Evolutionary conservation across 2,888 invertebrate species (phyloP).

Genomic region (Tromatobia lineatoria): DNA sequence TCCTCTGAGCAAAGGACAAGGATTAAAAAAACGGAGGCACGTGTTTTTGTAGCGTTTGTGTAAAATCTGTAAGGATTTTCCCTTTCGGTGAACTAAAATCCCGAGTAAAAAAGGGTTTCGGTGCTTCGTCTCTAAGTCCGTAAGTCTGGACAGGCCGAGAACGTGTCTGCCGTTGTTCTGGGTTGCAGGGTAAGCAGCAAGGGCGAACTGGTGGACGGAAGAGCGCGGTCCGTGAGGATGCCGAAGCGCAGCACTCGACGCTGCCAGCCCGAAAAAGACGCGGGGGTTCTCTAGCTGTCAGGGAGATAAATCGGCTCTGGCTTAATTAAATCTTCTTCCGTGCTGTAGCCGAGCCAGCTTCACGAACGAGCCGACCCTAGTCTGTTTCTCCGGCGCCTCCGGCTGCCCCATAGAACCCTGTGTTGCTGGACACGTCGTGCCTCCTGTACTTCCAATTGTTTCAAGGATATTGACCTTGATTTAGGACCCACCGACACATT

Average conservation of each 20-base stretch:
- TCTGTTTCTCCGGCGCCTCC: conserved; percentile 61
- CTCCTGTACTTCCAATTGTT: conserved; percentile 79
- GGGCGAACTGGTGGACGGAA: conserved; percentile 49
- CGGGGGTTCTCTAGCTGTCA: conserved; percentile 80
- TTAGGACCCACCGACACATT: conserved; percentile 74
- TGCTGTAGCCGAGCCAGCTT: conserved; percentile 78
- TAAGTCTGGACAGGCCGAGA: conserved; percentile 48
- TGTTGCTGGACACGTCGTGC: conserved; percentile 53
- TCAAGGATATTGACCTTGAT: conserved; percentile 84
- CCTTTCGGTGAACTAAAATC: not conserved
- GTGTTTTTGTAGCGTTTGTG: conserved; percentile 8
- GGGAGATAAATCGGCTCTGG: conserved; percentile 85
- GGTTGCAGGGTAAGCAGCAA: conserved; percentile 26
- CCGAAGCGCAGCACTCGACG: conserved; percentile 59
- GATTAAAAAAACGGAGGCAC: not conserved
- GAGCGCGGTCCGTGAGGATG: conserved; percentile 58
- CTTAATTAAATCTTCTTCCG: conserved; percentile 86
- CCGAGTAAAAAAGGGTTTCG: conserved; percentile 46
- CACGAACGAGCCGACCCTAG: conserved; percentile 66
- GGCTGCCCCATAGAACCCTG: conserved; percentile 72
- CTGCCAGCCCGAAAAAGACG: conserved; percentile 60
- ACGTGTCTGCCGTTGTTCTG: conserved; percentile 26
- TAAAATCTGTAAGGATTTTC: conserved; percentile 37
- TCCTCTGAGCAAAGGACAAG: not conserved
- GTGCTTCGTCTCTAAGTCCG: conserved; percentile 40